Evolutionary conservation across 1,140 invertebrate species (phyloP).

Genomic region (Stegodyphus mimosarum): DNA sequence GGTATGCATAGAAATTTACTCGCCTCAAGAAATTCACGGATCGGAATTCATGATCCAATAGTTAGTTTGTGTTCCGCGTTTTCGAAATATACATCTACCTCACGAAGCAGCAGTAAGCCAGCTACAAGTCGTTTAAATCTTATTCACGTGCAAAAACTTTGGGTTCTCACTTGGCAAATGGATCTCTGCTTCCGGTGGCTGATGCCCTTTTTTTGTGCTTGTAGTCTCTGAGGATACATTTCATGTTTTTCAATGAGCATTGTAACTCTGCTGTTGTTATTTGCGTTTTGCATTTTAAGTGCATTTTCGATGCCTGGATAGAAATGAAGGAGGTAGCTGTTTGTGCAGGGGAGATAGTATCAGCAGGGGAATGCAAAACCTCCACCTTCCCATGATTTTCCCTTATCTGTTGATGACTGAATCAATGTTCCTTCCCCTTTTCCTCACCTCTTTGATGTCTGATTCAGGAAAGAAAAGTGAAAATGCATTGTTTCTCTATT

Average conservation of each 20-base stretch:
- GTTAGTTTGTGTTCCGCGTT: slow-evolving; percentile 7
- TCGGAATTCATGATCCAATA: slow-evolving; percentile 19
- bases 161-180: slow-evolving; percentile 25
- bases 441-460: too few relatives aligned
- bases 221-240: slow-evolving; percentile 28
- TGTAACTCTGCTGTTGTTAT: slow-evolving; percentile 1
- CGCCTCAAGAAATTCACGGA: too few relatives aligned
- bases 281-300: background rate
- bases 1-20: too few relatives aligned
- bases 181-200: slow-evolving; percentile 10
- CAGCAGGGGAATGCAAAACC: too few relatives aligned
- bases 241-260: slow-evolving; percentile 48
- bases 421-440: too few relatives aligned
- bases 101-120: background rate
- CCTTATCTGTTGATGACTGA: too few relatives aligned
- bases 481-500: too few relatives aligned
- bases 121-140: slow-evolving; percentile 31
- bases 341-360: too few relatives aligned
- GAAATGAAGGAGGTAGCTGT: slow-evolving; percentile 1
- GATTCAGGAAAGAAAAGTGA: too few relatives aligned
- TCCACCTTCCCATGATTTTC: too few relatives aligned
- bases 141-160: slow-evolving; percentile 17
- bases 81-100: too few relatives aligned
- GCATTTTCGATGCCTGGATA: slow-evolving; percentile 28
- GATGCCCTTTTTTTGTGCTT: background rate